A percentile compares a stretch with the other conserved stretches of the same genome.
Conservation (phyloP, 2,113 vertebrate genomes). For the Ptyas mucosa region DNA sequence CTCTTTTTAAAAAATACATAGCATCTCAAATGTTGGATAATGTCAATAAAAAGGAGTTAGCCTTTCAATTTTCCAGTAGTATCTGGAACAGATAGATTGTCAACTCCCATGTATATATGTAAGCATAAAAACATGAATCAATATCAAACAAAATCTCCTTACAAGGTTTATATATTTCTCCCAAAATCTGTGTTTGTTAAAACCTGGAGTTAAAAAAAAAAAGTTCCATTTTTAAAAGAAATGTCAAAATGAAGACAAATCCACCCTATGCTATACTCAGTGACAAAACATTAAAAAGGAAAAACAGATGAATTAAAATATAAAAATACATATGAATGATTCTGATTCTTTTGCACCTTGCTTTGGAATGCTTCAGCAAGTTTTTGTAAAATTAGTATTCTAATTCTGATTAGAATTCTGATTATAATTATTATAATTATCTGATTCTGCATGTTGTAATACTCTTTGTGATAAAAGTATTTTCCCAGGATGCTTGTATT, state of each 20-base stretch:
- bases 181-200: slow-evolving; percentile 47
- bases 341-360: neutral
- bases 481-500: slow-evolving; percentile 59
- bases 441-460: slow-evolving; percentile 66
- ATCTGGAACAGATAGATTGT: slow-evolving; percentile 37
- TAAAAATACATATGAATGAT: neutral
- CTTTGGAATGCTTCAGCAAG: neutral
- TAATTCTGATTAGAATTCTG: neutral
- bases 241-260: slow-evolving; percentile 41
- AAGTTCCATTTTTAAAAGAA: slow-evolving; percentile 41
- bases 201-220: slow-evolving; percentile 52
- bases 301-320: neutral
- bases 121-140: slow-evolving; percentile 34
- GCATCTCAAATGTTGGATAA: slow-evolving; percentile 38
- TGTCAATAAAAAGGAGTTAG: slow-evolving; percentile 42
- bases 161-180: slow-evolving; percentile 37
- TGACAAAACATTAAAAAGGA: neutral
- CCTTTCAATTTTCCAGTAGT: slow-evolving; percentile 53
- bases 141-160: slow-evolving; percentile 34
- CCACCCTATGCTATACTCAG: slow-evolving; percentile 64
- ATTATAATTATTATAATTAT: neutral
- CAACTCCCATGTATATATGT: slow-evolving; percentile 22
- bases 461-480: slow-evolving; percentile 46
- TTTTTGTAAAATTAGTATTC: neutral
- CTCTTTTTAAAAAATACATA: slow-evolving; percentile 31